Base-by-base conservation (phyloP, 92 coral and sea anemone genomes). In the Epizoanthus stellaris region DNA sequence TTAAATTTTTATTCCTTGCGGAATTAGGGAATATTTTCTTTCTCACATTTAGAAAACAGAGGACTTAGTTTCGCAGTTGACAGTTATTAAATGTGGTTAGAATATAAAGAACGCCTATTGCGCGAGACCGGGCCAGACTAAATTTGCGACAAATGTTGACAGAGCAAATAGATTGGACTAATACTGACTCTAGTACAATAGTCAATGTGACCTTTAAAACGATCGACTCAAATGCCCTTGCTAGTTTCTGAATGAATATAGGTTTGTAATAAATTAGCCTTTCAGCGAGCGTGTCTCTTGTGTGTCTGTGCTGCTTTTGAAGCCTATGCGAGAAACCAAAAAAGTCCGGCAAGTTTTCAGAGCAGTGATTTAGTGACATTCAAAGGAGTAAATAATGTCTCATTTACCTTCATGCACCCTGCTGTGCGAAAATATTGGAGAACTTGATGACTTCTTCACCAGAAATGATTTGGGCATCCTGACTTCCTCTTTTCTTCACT, bases 381-480 rank as follows among this genome's bases (percentile, higher is more conserved):
- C 83, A 79, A 79, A 63, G 56, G 59, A 30, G 54, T 62, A 52
- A 53, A 21, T 36, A 21, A 11, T 21, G 21, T 14, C 25, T 13
- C 23, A 43, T 62, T 67, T 94, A 94, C 98, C 98, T 92, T 84
- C 86, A 2, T 72, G 43, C 58, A 75, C 80, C 87, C 93, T 85
- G 65, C 88, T 72, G 86, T 70, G 89, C 4, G 72, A 66, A 5
- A 73, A 47, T 54, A 72, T 15, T 30, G 81, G 70, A 10, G 75
- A 62, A 20, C 88, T 67, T 52, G 93, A 79, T 39, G 72, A 94
- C 92, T 94, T 94, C 90, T 94, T 94, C 45, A 94, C 95, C 69
- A 94, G 80, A 70, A 94, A 94, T 52, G 98, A 93, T 89, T 93
- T 86, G 16, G 98, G 98, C 98, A 94, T 94, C 25, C 47, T 87